Conservation (phyloP, 2,113 vertebrate genomes). For the Procapra przewalskii region DNA sequence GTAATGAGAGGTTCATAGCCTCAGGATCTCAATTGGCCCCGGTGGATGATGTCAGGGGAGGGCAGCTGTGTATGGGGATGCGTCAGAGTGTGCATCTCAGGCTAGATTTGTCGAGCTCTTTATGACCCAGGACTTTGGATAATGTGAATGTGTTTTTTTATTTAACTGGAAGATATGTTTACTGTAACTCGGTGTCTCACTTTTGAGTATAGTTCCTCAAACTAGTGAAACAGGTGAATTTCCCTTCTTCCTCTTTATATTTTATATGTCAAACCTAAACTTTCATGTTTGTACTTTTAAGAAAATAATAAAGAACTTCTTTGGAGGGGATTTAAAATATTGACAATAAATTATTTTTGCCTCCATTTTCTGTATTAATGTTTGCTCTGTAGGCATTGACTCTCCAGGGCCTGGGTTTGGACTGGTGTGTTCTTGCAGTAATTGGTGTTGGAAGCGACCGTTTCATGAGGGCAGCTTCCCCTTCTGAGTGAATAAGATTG, state of each 20-base stretch:
- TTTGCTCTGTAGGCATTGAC: not conserved
- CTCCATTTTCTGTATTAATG: accelerated
- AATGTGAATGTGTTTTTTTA: slow-evolving; percentile 39
- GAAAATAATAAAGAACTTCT: not conserved
- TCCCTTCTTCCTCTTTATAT: slow-evolving; percentile 28
- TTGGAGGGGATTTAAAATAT: slow-evolving; percentile 5
- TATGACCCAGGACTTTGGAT: not conserved
- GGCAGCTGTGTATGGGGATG: no score
- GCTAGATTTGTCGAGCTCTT: not conserved
- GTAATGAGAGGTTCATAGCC: not conserved
- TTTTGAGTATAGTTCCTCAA: slow-evolving; percentile 42
- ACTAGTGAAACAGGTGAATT: not conserved
- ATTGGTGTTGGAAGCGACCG: not conserved
- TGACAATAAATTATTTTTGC: slow-evolving; percentile 52
- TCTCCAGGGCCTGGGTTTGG: not conserved
- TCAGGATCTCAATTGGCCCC: not conserved
- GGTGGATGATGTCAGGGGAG: not conserved
- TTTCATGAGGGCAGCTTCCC: not conserved
- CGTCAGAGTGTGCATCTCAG: not conserved
- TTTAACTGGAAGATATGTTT: not conserved
- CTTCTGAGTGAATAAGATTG: not conserved
- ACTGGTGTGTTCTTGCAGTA: not conserved
- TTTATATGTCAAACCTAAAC: slow-evolving; percentile 16
- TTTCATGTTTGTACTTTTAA: not conserved
- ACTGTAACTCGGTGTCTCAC: not conserved